Evolutionary conservation across 1,140 invertebrate species (phyloP).

Genomic region (Arion vulgaris): DNA sequence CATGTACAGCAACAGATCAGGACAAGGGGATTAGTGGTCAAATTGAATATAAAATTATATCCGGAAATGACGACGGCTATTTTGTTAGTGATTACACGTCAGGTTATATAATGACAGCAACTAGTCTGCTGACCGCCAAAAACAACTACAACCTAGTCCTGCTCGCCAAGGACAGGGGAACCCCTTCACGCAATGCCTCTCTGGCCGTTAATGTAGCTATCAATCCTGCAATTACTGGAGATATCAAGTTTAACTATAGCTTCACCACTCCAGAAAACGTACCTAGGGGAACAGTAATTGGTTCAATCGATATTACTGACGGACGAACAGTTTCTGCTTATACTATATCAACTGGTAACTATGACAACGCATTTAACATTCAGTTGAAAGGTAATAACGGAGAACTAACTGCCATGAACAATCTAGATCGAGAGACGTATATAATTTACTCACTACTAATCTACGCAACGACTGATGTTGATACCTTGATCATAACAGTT

Average conservation of each 20-base stretch:
- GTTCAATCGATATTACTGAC: background rate
- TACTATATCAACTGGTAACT: slow-evolving; percentile 9
- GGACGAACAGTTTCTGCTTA: background rate
- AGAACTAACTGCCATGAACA: background rate
- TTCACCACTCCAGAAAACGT: slow-evolving; percentile 14
- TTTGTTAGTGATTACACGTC: background rate
- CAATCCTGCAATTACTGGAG: background rate
- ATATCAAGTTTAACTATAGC: background rate
- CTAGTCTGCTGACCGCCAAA: background rate
- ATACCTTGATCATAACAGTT: background rate
- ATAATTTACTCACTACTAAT: background rate
- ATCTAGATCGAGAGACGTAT: slow-evolving; percentile 13
- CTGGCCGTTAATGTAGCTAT: background rate
- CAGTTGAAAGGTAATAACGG: background rate
- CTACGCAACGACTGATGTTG: background rate
- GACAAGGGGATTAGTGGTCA: slow-evolving; percentile 18
- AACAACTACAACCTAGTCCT: background rate
- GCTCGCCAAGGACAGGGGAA: background rate
- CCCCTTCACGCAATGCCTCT: background rate
- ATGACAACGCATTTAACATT: background rate
- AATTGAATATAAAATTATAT: background rate
- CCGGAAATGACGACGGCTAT: slow-evolving; percentile 24
- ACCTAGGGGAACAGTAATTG: background rate
- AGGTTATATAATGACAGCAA: background rate
- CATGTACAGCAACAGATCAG: background rate